phyloP scores from a whole-genome alignment of 2,888 invertebrate genomes.

The Phortica okadai region DNA sequence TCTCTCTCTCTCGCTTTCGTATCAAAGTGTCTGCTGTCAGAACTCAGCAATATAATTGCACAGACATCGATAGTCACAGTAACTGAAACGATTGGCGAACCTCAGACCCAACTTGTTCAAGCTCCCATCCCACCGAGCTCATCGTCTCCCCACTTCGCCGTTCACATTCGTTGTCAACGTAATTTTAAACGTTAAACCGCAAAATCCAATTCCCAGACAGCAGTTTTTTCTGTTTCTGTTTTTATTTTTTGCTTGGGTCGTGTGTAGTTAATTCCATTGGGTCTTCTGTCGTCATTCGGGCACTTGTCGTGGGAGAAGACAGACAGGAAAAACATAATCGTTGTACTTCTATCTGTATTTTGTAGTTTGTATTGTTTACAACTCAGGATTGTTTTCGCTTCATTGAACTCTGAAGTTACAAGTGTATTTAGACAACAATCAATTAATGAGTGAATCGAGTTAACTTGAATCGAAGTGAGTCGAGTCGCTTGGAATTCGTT shows the following conservation, averaged over 20 bases:
- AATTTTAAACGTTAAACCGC: constrained; percentile 69
- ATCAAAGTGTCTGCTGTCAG: constrained; percentile 3
- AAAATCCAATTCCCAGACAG: constrained; percentile 70
- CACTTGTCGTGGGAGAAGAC: constrained; percentile 30
- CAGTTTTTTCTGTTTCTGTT: constrained; percentile 43
- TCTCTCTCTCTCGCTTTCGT: neutral
- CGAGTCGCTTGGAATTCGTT: neutral
- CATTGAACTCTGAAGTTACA: constrained; percentile 68
- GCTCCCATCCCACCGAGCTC: neutral
- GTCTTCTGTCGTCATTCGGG: constrained; percentile 20
- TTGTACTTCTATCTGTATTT: constrained; percentile 18
- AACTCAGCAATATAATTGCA: constrained; percentile 55
- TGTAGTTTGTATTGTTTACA: constrained; percentile 51
- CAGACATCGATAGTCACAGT: constrained; percentile 65
- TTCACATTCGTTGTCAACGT: constrained; percentile 63
- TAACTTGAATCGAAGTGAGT: neutral
- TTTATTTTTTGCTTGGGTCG: constrained; percentile 36
- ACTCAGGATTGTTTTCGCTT: constrained; percentile 63
- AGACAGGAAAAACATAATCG: neutral
- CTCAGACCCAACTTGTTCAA: constrained; percentile 46
- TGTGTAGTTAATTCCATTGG: constrained; percentile 15
- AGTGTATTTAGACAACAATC: constrained; percentile 70
- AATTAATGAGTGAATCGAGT: constrained; percentile 54
- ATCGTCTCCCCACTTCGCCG: neutral
- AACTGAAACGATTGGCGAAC: constrained; percentile 56